phyloP scores from a whole-genome alignment of 2,797 vertebrate genomes.

The Sternarchorhynchus goeldii region DNA sequence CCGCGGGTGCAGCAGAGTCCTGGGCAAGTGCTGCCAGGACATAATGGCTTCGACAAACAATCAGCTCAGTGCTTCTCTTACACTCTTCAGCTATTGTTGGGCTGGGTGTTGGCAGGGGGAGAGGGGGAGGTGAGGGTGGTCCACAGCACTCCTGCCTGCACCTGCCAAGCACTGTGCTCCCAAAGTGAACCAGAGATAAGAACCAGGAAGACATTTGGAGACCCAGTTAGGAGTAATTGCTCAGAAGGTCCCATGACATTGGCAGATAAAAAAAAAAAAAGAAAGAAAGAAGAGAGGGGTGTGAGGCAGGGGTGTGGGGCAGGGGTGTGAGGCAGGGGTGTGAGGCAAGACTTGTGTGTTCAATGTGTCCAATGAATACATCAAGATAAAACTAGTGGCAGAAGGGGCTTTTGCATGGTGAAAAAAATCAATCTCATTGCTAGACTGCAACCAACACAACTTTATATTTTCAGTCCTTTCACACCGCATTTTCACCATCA shows the following conservation, averaged over 20 bases:
- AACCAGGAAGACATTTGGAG: conserved; percentile 56
- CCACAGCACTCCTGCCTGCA: conserved; percentile 51
- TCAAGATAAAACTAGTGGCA: conserved; percentile 52
- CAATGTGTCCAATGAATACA: conserved; percentile 54
- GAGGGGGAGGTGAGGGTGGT: conserved; percentile 38
- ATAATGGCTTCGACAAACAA: conserved; percentile 76
- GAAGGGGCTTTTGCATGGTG: conserved; percentile 47
- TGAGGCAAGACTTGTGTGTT: conserved; percentile 37
- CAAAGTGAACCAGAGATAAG: conserved; percentile 67
- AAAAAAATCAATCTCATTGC: conserved; percentile 53
- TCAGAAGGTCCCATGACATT: conserved; percentile 65
- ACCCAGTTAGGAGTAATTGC: conserved; percentile 67
- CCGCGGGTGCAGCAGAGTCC: conserved; percentile 56
- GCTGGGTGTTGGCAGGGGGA: conserved; percentile 49
- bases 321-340: conserved; percentile 46
- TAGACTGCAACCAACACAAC: conserved; percentile 43
- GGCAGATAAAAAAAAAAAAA: conserved; percentile 63
- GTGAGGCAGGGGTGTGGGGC: conserved; percentile 34
- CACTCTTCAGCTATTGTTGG: conserved; percentile 33
- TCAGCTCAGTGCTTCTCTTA: conserved; percentile 65
- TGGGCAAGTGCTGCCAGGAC: conserved; percentile 59
- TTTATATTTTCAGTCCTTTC: conserved; percentile 34
- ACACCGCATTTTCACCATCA: conserved; percentile 43
- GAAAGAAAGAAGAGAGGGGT: background rate
- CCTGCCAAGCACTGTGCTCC: conserved; percentile 60